A percentile compares a stretch with the other conserved stretches of the same genome.
Evolutionary conservation across 2,797 vertebrate species (phyloP).

Genomic region (Enteromius mattozi): DNA sequence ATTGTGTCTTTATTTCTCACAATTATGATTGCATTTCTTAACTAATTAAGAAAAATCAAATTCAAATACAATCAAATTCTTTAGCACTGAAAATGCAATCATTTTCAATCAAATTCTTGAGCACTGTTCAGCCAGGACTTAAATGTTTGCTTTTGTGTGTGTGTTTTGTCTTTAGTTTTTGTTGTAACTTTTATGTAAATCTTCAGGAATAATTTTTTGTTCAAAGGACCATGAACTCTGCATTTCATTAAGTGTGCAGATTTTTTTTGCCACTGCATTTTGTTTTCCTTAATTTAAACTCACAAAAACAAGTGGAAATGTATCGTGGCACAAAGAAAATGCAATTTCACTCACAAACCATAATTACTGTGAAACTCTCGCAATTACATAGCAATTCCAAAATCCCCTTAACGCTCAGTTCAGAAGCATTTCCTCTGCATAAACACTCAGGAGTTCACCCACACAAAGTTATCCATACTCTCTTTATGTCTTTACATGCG

Average conservation of each 20-base stretch:
- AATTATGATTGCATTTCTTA: neutral
- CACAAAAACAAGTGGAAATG: neutral
- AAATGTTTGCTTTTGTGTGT: neutral
- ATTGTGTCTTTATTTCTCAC: neutral
- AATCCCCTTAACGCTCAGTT: slow-evolving; percentile 2
- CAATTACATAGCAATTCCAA: slow-evolving; percentile 19
- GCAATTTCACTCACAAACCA: slow-evolving; percentile 73
- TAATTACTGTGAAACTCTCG: slow-evolving; percentile 53
- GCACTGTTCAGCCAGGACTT: neutral
- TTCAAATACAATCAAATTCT: no score
- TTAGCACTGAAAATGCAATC: no score
- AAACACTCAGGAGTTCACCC: slow-evolving; percentile 24
- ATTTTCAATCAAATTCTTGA: no score
- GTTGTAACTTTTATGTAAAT: neutral
- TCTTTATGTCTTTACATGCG: slow-evolving; percentile 54
- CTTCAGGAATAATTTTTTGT: neutral
- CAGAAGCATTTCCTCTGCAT: slow-evolving; percentile 55
- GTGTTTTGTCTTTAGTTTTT: neutral
- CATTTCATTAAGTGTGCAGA: neutral
- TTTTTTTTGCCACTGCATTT: neutral
- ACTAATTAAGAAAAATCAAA: no score
- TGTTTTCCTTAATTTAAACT: neutral
- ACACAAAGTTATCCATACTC: slow-evolving; percentile 54
- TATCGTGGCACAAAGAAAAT: slow-evolving; percentile 28
- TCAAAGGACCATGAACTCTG: neutral